These are phyloP conservation scores for Biston stratarius DNA, from an alignment of 2,888 invertebrate species.

Conservation along the genomic window DNA sequence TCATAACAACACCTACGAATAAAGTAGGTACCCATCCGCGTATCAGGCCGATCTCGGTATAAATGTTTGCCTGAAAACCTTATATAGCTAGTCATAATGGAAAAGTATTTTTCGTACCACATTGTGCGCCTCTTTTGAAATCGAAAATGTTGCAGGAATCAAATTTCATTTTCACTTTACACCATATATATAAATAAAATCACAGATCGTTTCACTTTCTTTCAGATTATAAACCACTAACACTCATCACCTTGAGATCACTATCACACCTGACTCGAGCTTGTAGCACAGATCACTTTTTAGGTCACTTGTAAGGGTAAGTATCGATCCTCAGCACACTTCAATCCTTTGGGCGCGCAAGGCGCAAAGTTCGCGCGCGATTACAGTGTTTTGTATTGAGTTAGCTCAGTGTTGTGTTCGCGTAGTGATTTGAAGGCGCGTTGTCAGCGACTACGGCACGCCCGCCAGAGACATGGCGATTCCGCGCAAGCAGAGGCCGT, in stretches of 20 bases:
- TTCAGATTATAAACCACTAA: slow-evolving; percentile 11
- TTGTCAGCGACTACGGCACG: slow-evolving; percentile 25
- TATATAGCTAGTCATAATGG: background rate
- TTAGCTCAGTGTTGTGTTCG: background rate
- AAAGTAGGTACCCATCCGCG: no score
- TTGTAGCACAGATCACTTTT: slow-evolving; percentile 19
- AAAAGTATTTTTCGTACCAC: slow-evolving; percentile 25
- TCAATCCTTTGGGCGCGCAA: slow-evolving; percentile 10
- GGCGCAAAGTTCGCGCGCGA: slow-evolving; percentile 22
- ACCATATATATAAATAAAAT: slow-evolving; percentile 12
- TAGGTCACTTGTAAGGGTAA: background rate
- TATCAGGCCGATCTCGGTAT: background rate
- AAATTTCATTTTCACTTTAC: slow-evolving; percentile 35
- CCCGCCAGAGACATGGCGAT: slow-evolving; percentile 8
- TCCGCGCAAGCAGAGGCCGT: slow-evolving; percentile 1
- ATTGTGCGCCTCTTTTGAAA: slow-evolving; percentile 26
- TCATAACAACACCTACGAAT: no score
- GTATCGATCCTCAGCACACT: slow-evolving; percentile 11
- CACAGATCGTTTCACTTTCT: slow-evolving; percentile 20
- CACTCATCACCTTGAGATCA: slow-evolving; percentile 23
- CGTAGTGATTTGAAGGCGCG: slow-evolving; percentile 22
- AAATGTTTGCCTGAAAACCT: background rate
- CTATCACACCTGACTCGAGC: slow-evolving; percentile 12
- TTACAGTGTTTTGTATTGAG: background rate
- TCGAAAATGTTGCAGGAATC: slow-evolving; percentile 27